Conservation (phyloP, 2,113 vertebrate genomes). For the Petromus typicus region DNA sequence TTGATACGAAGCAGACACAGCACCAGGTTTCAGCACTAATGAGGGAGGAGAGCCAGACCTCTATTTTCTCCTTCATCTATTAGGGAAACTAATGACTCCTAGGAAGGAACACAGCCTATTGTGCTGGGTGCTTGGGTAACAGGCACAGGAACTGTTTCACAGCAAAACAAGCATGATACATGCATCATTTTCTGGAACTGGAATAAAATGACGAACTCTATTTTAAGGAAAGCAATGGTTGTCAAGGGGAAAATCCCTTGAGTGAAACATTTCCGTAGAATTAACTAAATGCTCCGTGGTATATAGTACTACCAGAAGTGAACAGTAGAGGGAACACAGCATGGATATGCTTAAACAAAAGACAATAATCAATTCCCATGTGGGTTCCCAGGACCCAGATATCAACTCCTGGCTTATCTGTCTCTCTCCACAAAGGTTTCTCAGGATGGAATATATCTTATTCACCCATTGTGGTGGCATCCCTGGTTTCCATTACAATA, state of each 20-base stretch:
- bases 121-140: neutral
- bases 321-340: neutral
- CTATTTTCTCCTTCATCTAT: constrained; percentile 80
- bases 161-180: constrained; percentile 16
- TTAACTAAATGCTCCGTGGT: neutral
- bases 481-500: neutral
- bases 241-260: constrained; percentile 1
- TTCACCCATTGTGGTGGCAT: neutral
- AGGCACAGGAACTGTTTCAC: constrained; percentile 38
- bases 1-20: constrained; percentile 84
- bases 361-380: neutral
- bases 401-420: neutral
- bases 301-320: neutral
- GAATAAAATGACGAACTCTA: neutral
- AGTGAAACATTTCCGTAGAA: neutral
- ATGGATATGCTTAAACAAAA: neutral
- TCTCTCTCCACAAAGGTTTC: neutral
- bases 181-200: constrained; percentile 57
- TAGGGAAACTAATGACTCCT: constrained; percentile 67
- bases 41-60: constrained; percentile 67
- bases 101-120: constrained; percentile 50
- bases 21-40: constrained; percentile 76
- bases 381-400: neutral
- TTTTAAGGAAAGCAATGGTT: constrained; percentile 18
- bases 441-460: neutral